Evolutionary conservation across 2,888 invertebrate species (phyloP), one percentile per base, ranked within the genome.

Genomic region (Drosophila robusta): DNA sequence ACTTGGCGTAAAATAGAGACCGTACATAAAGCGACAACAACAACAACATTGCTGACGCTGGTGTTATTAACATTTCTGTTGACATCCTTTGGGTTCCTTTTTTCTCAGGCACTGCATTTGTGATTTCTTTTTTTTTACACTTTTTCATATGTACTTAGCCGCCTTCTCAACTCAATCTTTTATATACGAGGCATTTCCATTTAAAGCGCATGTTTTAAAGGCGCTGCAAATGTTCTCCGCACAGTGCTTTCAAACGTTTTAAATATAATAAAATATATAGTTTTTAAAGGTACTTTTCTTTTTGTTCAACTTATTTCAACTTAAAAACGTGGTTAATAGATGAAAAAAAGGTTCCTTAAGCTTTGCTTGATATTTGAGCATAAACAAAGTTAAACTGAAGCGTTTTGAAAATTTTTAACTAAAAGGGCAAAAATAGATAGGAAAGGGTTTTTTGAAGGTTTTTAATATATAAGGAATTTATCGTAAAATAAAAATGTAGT

Each of bases 21-120:
- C 38, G 46, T 50, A 49, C 61, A 65, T 58, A 69, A 62, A 68
- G 73, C 62, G 26, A 18, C 50, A 67, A 44, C 56, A 34, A 32
- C 46, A 41, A 39, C 22, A 29, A 54, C 39, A 58, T 24, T 41
- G 61, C 49, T 56, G 69, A 56, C 64, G 72, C 61, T 80, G 76
- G 83, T 75, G 80, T 83, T 86, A 86, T 84, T 86, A 84, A 83
- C 79, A 83, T 86, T 83, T 84, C 73, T 86, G 84, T 84, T 84
- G 87, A 84, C 84, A 84, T 86, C 78, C 68, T 86, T 78, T 75
- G 70, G 70, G 64, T 57, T 45, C 12, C 22, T 8, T 14, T 34
- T 38, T 50, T 42, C 18, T 24, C 29, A 24, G 50, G 38, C 45
- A 39, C 22, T 61, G 38, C 38, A 38, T 66, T 46, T 66, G 14